phyloP scores from a whole-genome alignment of 2,113 vertebrate genomes.

The Beaufortia kweichowensis region DNA sequence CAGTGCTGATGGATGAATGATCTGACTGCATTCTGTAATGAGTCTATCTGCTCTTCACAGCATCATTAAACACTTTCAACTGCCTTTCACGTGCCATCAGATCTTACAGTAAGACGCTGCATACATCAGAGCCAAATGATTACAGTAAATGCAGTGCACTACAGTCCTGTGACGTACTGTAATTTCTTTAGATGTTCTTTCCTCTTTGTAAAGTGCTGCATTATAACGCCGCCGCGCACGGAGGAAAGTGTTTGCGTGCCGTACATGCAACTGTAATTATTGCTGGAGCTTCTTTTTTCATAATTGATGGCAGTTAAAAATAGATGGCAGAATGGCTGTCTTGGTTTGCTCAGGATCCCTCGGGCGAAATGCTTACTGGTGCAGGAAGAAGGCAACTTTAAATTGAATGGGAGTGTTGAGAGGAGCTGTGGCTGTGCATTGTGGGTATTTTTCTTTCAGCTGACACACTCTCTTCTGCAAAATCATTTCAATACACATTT shows the following conservation, averaged over 20 bases:
- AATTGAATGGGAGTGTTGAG: conserved; percentile 41
- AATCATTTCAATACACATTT: conserved; percentile 21
- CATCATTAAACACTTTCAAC: conserved; percentile 26
- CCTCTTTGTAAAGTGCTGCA: conserved; percentile 38
- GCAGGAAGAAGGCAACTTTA: conserved; percentile 57
- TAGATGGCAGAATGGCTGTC: conserved; percentile 52
- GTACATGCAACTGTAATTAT: conserved; percentile 37
- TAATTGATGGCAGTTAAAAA: conserved; percentile 60
- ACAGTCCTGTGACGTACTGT: neutral
- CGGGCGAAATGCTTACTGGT: conserved; percentile 51
- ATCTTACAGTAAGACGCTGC: conserved; percentile 15
- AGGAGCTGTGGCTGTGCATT: conserved; percentile 22
- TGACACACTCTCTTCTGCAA: conserved; percentile 20
- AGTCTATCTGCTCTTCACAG: conserved; percentile 16
- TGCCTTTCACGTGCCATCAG: conserved; percentile 31
- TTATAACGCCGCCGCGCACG: conserved; percentile 5
- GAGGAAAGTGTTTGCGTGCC: conserved; percentile 28
- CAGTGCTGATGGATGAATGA: conserved; percentile 10
- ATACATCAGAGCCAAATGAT: conserved; percentile 29
- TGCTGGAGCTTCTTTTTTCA: conserved; percentile 52
- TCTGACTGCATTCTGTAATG: conserved; percentile 11
- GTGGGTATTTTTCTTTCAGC: conserved; percentile 29
- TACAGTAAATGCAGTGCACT: conserved; percentile 45
- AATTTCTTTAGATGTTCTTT: conserved; percentile 31
- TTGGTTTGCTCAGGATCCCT: conserved; percentile 42